Evolutionary conservation across 2,113 vertebrate genomes (phyloP), one percentile per base, ranked within the genome.

Genomic region (Pelecanoides urinatrix): DNA sequence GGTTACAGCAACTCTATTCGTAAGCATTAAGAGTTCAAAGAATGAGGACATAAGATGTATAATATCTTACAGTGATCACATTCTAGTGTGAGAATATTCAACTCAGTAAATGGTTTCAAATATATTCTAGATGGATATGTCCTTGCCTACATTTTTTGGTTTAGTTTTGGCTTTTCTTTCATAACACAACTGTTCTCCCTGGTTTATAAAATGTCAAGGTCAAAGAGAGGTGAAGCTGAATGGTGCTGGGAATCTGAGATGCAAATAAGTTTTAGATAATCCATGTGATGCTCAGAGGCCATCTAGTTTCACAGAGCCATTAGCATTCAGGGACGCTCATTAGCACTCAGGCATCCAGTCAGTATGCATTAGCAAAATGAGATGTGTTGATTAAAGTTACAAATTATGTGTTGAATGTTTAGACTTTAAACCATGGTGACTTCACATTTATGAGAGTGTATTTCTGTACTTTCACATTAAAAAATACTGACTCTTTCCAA

Each of bases 301-400:
- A 80, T 94, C 89, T 70, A 77, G 92, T 90, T 94, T 92, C 96
- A 68, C 86, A 76, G 40, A 80, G 87, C 86, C 94, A 96, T 97
- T 96, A 97, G 82, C 93, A 96, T 97, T 94, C 96, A 97, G 96
- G 96, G 94, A 86, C 59, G 82, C 94, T 96, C 96, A 96, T 97
- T 96, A 97, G 97, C 88, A 95, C 93, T 94, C 81, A 91, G 92
- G 92, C 94, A 91, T 81, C 92, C 96, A 97, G 96, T 97, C 95
- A 81, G 30, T 77, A 63, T 73, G 36, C 97, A 97, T 98, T 96
- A 97, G 89, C 96, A 93, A 97, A 95, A 98, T 97, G 94, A 96
- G 96, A 97, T 95, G 91, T 97, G 96, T 97, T 97, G 98, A 98
- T 97, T 98, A 97, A 98, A 97, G 97, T 95, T 86, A 97, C 78